Evolutionary conservation across 2,797 vertebrate species (phyloP), one percentile per base, ranked within the genome.

Genomic region (Lophotriccus pileatus): DNA sequence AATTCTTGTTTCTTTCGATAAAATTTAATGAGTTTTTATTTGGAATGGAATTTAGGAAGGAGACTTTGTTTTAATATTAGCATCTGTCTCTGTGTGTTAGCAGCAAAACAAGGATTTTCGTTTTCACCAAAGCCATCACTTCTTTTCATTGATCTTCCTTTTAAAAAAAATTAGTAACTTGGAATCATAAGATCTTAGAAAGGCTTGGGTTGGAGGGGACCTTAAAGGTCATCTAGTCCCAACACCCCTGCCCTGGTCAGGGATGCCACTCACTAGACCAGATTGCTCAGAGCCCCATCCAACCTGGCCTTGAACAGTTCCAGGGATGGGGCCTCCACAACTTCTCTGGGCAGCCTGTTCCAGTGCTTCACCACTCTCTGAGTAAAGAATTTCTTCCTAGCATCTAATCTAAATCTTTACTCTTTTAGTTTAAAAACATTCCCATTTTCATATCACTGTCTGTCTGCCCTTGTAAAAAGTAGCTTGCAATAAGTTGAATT

Each of bases 91-190:
- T 34, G 12, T 8, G 2, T 43, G 10, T 32, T 24, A 22, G 23
- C 43, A 49, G 49, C 32, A 67, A 30, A 86, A 30, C 10, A 8
- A 59, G 2, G 16, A 17, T 47, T 13, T 67, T 70, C 13, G 4
- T 34, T 87, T 83, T 34, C 13, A 4, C 86, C 36, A 56, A 73
- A 59, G 6, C 28, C 12, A 9, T 50, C 67, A 34, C 8, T 44
- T 46, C 41, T 11, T 2, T 5, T 22, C 0, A 34, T 14, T 44
- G 2, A 14, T 39, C 10, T 39, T 32, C 18, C 22, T 32, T 32
- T 24, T 27, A 25, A 47, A 53, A 67, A 14, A 82, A 12, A 6
- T 32, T 7, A 52, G 7, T 52, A 36, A 6, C 46, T 78, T 66
- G 39, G 25, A 46, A 27, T 64, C 66, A 17, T 3, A 83, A 20